A percentile compares a stretch with the other conserved stretches of the same genome.
These are phyloP conservation scores for Anoplopoma fimbria DNA, from an alignment of 2,113 vertebrate genomes.

Conservation along the genomic window DNA sequence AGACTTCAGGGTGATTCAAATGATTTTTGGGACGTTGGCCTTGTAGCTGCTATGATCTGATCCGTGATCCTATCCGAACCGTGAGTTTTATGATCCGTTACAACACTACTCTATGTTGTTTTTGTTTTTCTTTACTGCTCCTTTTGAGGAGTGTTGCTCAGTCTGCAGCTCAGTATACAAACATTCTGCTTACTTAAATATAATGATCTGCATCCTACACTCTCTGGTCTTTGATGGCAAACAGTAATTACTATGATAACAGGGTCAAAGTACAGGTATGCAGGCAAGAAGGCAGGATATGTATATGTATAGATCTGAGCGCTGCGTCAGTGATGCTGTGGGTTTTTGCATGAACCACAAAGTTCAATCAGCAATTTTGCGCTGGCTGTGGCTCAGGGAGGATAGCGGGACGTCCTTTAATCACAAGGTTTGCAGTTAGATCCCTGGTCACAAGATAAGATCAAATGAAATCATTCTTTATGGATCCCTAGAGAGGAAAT, in stretches of 20 bases:
- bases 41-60: too few species aligned
- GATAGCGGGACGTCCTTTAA: not conserved
- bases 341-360: not conserved
- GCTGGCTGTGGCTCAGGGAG: not conserved
- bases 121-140: not conserved
- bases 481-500: not conserved
- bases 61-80: too few species aligned
- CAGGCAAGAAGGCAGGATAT: not conserved
- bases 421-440: not conserved
- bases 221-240: not conserved
- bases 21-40: too few species aligned
- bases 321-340: not conserved
- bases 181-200: not conserved
- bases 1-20: too few species aligned
- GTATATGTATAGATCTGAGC: not conserved
- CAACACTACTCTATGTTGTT: too few species aligned
- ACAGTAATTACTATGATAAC: slow-evolving; percentile 1
- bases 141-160: not conserved
- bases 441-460: not conserved
- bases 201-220: not conserved
- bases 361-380: not conserved
- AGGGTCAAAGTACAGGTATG: not conserved
- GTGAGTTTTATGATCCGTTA: too few species aligned
- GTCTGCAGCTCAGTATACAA: not conserved
- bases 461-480: not conserved